Evolutionary conservation across 1,140 invertebrate species (phyloP), one percentile per base, ranked within the genome.

Genomic region (Anoplolepis gracilipes): DNA sequence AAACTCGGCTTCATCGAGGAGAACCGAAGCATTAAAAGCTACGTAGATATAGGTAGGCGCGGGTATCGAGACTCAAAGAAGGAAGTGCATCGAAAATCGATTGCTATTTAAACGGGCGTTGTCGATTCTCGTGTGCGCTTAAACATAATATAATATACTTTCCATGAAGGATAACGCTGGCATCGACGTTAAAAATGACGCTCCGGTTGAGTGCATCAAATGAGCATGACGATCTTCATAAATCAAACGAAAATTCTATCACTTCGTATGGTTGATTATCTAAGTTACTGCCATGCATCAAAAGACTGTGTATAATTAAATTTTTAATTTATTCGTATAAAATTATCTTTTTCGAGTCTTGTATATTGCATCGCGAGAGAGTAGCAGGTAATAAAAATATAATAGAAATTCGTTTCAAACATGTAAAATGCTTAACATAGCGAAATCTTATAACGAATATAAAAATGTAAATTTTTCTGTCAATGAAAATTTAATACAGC

Each of bases 71-170:
- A 39, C 61, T 77, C 57, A 77, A 64, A 84, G 70, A 76, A 77
- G 42, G 6, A n/a, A 13, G 33, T 33, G 65, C 67, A 82, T 82
- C 67, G 78, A 72, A 82, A 82, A 82, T 82, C 78, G 78, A 82
- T 82, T 28, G 77, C 11, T 30, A 36, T 46, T 53, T 81, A 81
- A 81, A 81, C 65, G 78, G 49, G 13, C 36, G 62, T 79, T 64
- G 30, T 67, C 75, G 30, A 36, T 64, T 42, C 11, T 64, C 55
- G 25, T n/a, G 16, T 49, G 42, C 3, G 46, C 64, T 79, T 69
- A 69, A 79, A 70, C 46, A 79, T 70, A 79, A 69, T 79, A 69
- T 79, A 69, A 79, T 79, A 39, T 46, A 77, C 46, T 33, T 55
- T 13, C 33, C 64, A 19, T 28, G 13, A 69, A 67, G 62, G 64